Base-by-base conservation (phyloP, 2,888 invertebrate genomes). In the Parthenolecanium corni region DNA sequence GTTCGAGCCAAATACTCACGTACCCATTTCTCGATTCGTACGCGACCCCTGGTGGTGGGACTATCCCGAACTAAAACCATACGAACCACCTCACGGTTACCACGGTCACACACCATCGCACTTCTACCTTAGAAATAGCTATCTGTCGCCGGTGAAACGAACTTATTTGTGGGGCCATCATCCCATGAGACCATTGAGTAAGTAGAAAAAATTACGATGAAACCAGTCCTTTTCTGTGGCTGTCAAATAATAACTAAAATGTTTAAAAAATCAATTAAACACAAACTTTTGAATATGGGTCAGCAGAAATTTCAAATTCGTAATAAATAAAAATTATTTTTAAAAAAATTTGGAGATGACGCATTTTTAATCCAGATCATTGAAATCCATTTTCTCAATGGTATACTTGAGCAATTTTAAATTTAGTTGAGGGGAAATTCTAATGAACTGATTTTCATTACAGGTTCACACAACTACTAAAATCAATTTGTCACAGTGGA, bases 81-180 rank as follows among this genome's bases (percentile, higher is more conserved):
- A 84, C 75, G 77, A 77, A 67, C 82, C 83, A 67, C 76, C 77
- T 67, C 78, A 77, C 72, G 78, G 78, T 53, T 31, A 42, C 21
- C 66, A 68, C 42, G 62, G 68, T 52, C 58, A 63, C 53, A 68
- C 68, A 66, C 66, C 68, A 40, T 66, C 68, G 5, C 85, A 86
- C 66, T 86, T 83, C 75, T 85, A 83, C 78, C 80, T 89, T 74
- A 81, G 91, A 70, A 86, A 88, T 79, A 89, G 89, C 73, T 91
- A 85, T 79, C 83, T 91, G 76, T 90, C 89, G 73, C 91, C 91
- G 66, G 82, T 91, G 75, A 90, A 89, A 81, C 86, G 88, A 78
- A 85, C 84, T 77, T 91, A 86, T 79, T 81, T 91, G 73, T 91
- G 91, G 91, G 84, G 85, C 77, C 86, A 85, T 77, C 90, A 91